Base-by-base conservation (phyloP, 1,140 invertebrate genomes). In the Bombus difficillimus region DNA sequence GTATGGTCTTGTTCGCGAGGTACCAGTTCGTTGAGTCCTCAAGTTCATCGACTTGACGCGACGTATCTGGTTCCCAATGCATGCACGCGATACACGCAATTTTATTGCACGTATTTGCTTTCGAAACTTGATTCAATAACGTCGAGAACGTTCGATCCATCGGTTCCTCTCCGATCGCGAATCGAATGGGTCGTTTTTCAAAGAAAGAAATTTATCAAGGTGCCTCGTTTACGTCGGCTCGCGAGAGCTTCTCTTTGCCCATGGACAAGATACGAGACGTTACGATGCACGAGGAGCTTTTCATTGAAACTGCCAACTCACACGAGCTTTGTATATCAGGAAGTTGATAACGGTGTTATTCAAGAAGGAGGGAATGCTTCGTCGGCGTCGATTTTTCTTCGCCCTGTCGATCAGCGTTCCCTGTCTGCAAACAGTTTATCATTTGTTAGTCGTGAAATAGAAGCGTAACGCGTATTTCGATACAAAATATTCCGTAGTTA, bases 31-130 rank as follows among this genome's bases (percentile, higher is more conserved):
- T 75, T 75, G 57, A 85, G 84, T 75, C 78, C 62, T 85, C 84
- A 85, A 85, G 84, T 85, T 85, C 84, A 85, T 85, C 84, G 84
- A 85, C 84, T 85, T 81, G 84, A 81, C 84, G 84, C 71, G 79
- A 85, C 43, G 72, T 85, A 85, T 80, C 83, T 80, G 68, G 83
- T 80, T 80, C 39, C 76, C 83, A 43, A 80, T 80, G 69, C 75
- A 41, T 66, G 69, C 81, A 74, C 77, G 53, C 57, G 32, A 80
- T 47, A 39, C 81, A 72, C 22, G 43, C 39, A 9, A 80, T 73
- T 85, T 85, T 66, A 62, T 85, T 34, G 77, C 34, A 32, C 39
- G 34, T n/a, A 28, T 73, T 71, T 72, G 47, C 43, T 41, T 66
- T 28, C 25, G 12, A 47, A 78, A 78, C 57, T 64, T 32, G 75